Evolutionary conservation across 2,113 vertebrate species (phyloP).

Genomic region (Boulengeromyrus knoepffleri): DNA sequence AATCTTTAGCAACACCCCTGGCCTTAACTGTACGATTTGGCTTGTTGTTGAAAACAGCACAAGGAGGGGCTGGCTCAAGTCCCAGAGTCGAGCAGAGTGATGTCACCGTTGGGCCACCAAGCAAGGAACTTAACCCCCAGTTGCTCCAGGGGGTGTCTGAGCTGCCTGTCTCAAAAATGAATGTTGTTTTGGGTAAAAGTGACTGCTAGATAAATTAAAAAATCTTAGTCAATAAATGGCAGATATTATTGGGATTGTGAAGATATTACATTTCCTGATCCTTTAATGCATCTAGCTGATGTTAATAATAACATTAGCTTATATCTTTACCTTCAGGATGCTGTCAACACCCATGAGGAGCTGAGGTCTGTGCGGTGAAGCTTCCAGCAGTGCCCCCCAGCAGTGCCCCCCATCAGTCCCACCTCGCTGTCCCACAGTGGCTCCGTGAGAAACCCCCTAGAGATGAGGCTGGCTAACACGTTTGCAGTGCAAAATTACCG

Average conservation of each 20-base stretch:
- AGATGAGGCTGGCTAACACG: neutral
- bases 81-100: neutral
- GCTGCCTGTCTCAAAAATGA: neutral
- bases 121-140: neutral
- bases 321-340: neutral
- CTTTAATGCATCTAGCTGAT: neutral
- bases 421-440: neutral
- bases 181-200: neutral
- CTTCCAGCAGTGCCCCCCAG: neutral
- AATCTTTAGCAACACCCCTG: too few relatives aligned
- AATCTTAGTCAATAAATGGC: neutral
- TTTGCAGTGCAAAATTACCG: neutral
- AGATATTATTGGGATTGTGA: neutral
- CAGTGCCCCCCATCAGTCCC: neutral
- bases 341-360: neutral
- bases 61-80: neutral
- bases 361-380: neutral
- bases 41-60: neutral
- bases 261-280: neutral
- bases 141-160: neutral
- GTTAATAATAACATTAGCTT: neutral
- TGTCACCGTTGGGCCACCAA: neutral
- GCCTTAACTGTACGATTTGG: neutral
- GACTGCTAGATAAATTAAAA: neutral
- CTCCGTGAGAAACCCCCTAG: neutral